Evolutionary conservation across 1,140 invertebrate genomes (phyloP).

Genomic region (Calephelis nemesis): DNA sequence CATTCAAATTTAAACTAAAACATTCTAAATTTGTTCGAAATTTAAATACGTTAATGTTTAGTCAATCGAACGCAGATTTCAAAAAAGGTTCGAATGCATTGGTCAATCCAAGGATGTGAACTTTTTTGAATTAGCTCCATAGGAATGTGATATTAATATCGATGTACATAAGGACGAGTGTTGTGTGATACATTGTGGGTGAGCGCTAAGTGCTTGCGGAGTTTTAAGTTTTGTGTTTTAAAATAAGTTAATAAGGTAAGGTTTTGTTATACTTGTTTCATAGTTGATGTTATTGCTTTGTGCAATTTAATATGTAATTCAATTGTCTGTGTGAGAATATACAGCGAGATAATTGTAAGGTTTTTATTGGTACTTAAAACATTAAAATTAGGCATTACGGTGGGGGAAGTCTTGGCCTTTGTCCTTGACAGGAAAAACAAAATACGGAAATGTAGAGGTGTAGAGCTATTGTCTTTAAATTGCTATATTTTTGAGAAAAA

Average conservation of each 20-base stretch:
- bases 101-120: constrained; percentile 62
- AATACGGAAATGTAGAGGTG: constrained; percentile 6
- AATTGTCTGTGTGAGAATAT: constrained; percentile 13
- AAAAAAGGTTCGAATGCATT: constrained; percentile 41
- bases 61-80: constrained; percentile 31
- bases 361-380: constrained; percentile 8
- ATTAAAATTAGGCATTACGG: constrained; percentile 5
- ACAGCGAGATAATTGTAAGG: constrained; percentile 1
- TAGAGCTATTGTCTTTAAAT: background rate
- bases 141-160: constrained; percentile 62
- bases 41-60: constrained; percentile 31
- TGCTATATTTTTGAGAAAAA: background rate
- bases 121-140: constrained; percentile 43
- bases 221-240: constrained; percentile 46
- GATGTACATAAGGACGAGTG: constrained; percentile 51
- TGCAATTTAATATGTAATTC: constrained; percentile 12
- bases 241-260: constrained; percentile 58
- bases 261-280: constrained; percentile 23
- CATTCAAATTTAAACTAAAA: constrained; percentile 28
- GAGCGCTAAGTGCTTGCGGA: constrained; percentile 26
- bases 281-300: constrained; percentile 18
- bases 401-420: constrained; percentile 10
- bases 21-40: constrained; percentile 26
- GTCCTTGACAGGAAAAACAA: constrained; percentile 12
- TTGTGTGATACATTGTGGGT: constrained; percentile 39